Evolutionary conservation across 1,140 invertebrate genomes (phyloP).

Genomic region (Scylla paramamosain): DNA sequence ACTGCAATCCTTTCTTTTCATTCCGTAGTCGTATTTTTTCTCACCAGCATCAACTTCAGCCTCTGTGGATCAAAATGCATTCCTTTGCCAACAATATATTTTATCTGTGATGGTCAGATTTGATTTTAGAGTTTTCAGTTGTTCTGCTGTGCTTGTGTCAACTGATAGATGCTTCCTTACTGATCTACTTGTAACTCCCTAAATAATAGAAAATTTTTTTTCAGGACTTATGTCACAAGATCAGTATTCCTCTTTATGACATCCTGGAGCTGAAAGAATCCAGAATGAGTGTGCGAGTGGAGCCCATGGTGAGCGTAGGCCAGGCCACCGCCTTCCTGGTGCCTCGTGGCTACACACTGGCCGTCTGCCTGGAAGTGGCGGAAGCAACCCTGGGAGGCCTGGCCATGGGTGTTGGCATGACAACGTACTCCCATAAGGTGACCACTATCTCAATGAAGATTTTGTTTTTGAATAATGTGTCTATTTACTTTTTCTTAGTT

Average conservation of each 20-base stretch:
- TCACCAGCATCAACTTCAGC: too few species aligned
- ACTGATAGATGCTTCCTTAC: too few species aligned
- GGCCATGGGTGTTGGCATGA: conserved; percentile 83
- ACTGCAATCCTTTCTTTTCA: too few species aligned
- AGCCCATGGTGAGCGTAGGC: conserved; percentile 83
- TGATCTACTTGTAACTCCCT: too few species aligned
- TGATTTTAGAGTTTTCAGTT: too few species aligned
- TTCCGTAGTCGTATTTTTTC: too few species aligned
- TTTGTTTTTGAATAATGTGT: too few species aligned
- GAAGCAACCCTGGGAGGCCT: conserved; percentile 83
- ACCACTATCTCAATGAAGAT: neutral
- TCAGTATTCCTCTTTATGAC: conserved; percentile 83
- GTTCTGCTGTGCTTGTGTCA: too few species aligned
- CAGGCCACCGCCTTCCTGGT: conserved; percentile 82
- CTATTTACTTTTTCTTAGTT: too few species aligned
- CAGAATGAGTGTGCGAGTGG: conserved; percentile 82
- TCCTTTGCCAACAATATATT: too few species aligned
- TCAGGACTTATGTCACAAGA: conserved; percentile 83
- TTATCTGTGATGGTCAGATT: too few species aligned
- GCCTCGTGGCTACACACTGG: conserved; percentile 83
- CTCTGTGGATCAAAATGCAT: too few species aligned
- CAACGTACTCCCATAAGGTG: conserved; percentile 80
- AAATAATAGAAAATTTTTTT: conserved; percentile 27
- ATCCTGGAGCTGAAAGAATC: conserved; percentile 82
- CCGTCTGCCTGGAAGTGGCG: conserved; percentile 83